Base-by-base conservation (phyloP, 2,888 invertebrate genomes). In the Polyommatus iphigenia region DNA sequence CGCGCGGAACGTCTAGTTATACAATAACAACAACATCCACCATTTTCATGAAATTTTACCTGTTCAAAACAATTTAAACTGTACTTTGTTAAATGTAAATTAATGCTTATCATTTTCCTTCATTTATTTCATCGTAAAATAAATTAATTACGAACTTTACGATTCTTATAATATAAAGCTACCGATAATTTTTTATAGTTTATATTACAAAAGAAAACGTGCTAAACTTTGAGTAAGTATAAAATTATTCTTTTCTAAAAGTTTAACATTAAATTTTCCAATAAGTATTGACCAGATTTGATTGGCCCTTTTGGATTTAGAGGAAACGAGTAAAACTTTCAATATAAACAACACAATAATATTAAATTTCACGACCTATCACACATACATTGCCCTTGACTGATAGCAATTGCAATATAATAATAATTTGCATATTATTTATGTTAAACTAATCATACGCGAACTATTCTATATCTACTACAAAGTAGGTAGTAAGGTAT, bases 341-440 rank as follows among this genome's bases (percentile, higher is more conserved):
- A 1, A 41, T 41, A 62, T 62, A 20, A 20, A 62, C 20, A 62
- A n/a, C 24, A 62, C 10, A 24, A 62, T 2, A 62, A n/a, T 62
- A 62, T 62, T 62, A 24, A 10, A 62, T 62, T 62, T 62, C 62
- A 62, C 24, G 62, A 62, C 62, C 62, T 62, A 24, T 62, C 62
- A 62, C 62, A 62, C 24, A 62, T 24, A 75, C 20, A 71, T n/a
- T 77, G 54, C 72, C 77, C 77, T 77, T 77, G 72, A 76, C 71
- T 72, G 78, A 80, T 80, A 79, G 77, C 50, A 71, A 54, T n/a
- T n/a, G n/a, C n/a, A n/a, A n/a, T n/a, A n/a, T 5, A 15, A 50
- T 15, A 50, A 50, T 50, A 50, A 50, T 50, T 15, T 50, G 3
- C 15, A 50, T 46, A 46, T 46, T 7, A 32, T 36, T 36, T 41